Conservation (phyloP, 1,140 invertebrate species). For the Paracyclopina nana region DNA sequence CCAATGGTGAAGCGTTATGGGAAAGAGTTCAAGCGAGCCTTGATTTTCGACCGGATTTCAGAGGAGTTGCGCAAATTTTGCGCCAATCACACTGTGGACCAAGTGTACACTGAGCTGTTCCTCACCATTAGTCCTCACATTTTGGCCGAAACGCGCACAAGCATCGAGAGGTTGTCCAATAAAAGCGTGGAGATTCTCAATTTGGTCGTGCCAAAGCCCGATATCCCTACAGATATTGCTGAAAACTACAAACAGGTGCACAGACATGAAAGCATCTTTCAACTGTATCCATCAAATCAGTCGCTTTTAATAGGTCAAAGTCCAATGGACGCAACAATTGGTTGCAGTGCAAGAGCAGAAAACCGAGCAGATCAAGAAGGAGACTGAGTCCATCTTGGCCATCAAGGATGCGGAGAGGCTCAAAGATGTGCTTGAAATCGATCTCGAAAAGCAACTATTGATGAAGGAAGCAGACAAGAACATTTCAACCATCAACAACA, state of each 20-base stretch:
- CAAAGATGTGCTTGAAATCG: slow-evolving; percentile 10
- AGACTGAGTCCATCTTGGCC: slow-evolving; percentile 1
- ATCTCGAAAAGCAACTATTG: neutral
- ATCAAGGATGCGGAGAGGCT: slow-evolving; percentile 4
- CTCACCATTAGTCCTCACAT: neutral
- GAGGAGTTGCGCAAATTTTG: slow-evolving; percentile 6
- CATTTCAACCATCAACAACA: neutral
- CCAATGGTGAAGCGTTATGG: neutral
- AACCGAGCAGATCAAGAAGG: slow-evolving; percentile 8
- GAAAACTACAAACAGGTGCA: slow-evolving; percentile 5
- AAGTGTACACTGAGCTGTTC: slow-evolving; percentile 1
- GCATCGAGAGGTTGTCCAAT: neutral
- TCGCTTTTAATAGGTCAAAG: slow-evolving; percentile 4
- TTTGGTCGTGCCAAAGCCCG: slow-evolving; percentile 7
- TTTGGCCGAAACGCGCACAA: neutral
- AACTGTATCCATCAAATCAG: neutral
- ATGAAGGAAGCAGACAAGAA: slow-evolving; percentile 6
- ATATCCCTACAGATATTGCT: slow-evolving; percentile 9
- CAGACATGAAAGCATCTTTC: neutral
- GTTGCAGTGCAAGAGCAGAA: slow-evolving; percentile 1
- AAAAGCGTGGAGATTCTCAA: slow-evolving; percentile 7
- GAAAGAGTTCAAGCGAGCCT: slow-evolving; percentile 2
- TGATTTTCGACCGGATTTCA: slow-evolving; percentile 1
- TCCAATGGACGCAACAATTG: slow-evolving; percentile 14
- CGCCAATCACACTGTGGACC: slow-evolving; percentile 4